Conservation (phyloP, 2,113 vertebrate species). For the Laticauda laticaudata region DNA sequence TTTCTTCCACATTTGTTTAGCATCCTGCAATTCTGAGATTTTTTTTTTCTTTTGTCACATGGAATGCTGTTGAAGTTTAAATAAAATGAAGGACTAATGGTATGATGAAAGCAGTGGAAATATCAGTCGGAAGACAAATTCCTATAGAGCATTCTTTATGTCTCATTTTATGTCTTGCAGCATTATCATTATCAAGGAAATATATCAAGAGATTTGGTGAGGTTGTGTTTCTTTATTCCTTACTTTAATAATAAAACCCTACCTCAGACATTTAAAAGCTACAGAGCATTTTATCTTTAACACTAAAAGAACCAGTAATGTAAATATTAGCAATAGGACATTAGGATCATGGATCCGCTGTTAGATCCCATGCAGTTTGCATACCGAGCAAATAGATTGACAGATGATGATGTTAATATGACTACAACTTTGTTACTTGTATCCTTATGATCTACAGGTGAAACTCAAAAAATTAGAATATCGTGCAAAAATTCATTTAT, state of each 20-base stretch:
- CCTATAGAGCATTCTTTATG: not conserved
- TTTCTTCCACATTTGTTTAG: not conserved
- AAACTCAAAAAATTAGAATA: no score
- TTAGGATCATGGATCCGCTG: not conserved
- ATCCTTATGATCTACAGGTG: no score
- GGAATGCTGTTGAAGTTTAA: not conserved
- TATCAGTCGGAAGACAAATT: not conserved
- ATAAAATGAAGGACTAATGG: not conserved
- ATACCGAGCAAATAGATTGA: no score
- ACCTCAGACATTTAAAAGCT: not conserved
- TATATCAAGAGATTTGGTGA: not conserved
- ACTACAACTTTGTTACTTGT: no score
- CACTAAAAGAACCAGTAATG: not conserved
- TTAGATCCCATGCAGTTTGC: no score
- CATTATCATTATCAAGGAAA: not conserved
- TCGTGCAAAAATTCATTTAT: no score
- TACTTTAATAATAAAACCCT: not conserved
- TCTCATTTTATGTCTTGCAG: not conserved
- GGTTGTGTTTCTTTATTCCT: not conserved
- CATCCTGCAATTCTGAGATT: not conserved
- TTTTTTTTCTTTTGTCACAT: not conserved
- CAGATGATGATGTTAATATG: no score
- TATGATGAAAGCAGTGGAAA: not conserved
- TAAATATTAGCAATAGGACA: not conserved
- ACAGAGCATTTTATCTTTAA: not conserved